Percentiles rank a stretch among this genome's conserved stretches.
Conservation (phyloP, 1,140 invertebrate genomes). For the Bicyclus anynana region DNA sequence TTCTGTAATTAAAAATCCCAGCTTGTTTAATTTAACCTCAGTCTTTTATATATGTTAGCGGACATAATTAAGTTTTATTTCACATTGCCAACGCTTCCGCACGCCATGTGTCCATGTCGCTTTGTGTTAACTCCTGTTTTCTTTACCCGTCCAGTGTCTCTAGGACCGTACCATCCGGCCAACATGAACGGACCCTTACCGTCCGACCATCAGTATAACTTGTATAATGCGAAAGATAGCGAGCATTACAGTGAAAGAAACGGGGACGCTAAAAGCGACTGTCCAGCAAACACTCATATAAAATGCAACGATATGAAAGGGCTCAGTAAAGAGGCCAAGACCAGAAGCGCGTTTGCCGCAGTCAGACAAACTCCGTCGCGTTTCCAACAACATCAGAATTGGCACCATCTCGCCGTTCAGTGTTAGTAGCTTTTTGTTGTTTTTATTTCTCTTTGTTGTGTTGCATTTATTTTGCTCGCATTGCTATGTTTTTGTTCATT, state of each 20-base stretch:
- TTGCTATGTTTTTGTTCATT: background rate
- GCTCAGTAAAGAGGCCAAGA: slow-evolving; percentile 60
- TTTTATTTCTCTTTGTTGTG: slow-evolving; percentile 36
- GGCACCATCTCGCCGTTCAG: slow-evolving; percentile 81
- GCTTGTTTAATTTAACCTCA: background rate
- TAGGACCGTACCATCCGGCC: slow-evolving; percentile 65
- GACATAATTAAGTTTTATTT: slow-evolving; percentile 39
- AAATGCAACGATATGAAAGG: slow-evolving; percentile 65
- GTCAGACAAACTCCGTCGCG: slow-evolving; percentile 71
- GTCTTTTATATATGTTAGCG: slow-evolving; percentile 7
- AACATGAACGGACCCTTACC: slow-evolving; percentile 63
- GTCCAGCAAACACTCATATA: slow-evolving; percentile 67
- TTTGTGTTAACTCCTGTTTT: slow-evolving; percentile 65
- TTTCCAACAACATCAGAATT: slow-evolving; percentile 77
- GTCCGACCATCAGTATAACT: slow-evolving; percentile 77
- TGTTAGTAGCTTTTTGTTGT: slow-evolving; percentile 79
- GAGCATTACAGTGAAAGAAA: slow-evolving; percentile 69
- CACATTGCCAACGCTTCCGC: slow-evolving; percentile 45
- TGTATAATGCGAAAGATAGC: slow-evolving; percentile 75
- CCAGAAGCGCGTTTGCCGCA: slow-evolving; percentile 72
- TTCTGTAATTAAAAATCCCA: background rate
- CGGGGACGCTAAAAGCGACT: slow-evolving; percentile 59
- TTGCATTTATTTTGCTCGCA: slow-evolving; percentile 22
- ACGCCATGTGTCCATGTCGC: slow-evolving; percentile 46
- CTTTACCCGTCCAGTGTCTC: slow-evolving; percentile 61